Evolutionary conservation across 2,797 vertebrate genomes (phyloP), one percentile per base, ranked within the genome.

Genomic region (Nannoperca australis): DNA sequence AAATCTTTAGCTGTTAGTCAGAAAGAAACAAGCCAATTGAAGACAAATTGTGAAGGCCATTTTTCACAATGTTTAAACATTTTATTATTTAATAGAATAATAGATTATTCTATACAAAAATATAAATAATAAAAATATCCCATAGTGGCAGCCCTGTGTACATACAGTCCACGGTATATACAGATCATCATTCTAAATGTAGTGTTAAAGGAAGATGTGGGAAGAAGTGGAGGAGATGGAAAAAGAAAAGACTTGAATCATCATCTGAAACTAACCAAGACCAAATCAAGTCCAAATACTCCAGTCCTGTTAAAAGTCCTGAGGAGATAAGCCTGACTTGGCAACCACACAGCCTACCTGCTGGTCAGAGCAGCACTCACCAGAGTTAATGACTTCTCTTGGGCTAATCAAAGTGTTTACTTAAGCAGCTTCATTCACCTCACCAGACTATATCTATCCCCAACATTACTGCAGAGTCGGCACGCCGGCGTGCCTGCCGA

Each of bases 371-470:
- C 65, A 47, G 59, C 40, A 49, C 60, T 67, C 70, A 78, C 56
- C 59, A 17, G 34, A 66, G 60, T 58, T 71, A 83, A 87, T 76
- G 79, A 81, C 81, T 81, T 83, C 79, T 86, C 71, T 5, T 53
- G 60, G 62, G 62, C 62, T 69, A 66, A 85, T 83, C 69, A 79
- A 82, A 76, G 70, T 6, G 51, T 78, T 79, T 68, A 64, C 76
- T 88, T 50, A 54, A 58, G 72, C 76, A 59, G 22, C 45, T 54
- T 59, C 69, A 51, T 59, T 73, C 75, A 69, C 64, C 56, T 42
- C 2, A 62, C 69, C 58, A 74, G 51, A 68, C 66, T 18, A 14
- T 4, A 73, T 69, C 69, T 24, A 55, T 65, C 82, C 79, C 83
- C 73, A 45, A 71, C 77, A 79, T 27, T 60, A 27, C 79, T 78